Evolutionary conservation across 2,113 vertebrate genomes (phyloP).

Genomic region (Herpailurus yagouaroundi): DNA sequence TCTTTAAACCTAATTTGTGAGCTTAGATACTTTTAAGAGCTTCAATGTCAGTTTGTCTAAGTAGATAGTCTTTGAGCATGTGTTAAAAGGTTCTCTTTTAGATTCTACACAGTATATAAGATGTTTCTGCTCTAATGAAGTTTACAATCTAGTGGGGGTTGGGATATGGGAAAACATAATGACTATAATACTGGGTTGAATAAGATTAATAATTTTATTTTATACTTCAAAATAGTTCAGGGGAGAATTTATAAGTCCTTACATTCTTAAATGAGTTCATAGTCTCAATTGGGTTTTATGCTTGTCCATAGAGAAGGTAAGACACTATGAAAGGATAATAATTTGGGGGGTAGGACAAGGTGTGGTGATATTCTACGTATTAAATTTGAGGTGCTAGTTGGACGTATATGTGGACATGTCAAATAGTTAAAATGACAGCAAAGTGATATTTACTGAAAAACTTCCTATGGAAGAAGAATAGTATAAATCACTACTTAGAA

Average conservation of each 20-base stretch:
- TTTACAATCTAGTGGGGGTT: neutral
- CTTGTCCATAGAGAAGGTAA: neutral
- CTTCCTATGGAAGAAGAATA: neutral
- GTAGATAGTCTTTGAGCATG: neutral
- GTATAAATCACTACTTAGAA: neutral
- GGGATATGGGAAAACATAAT: neutral
- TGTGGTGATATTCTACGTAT: neutral
- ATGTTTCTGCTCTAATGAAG: neutral
- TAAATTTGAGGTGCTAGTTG: neutral
- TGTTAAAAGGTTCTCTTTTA: neutral
- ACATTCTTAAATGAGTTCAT: neutral
- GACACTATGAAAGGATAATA: neutral
- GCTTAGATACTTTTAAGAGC: neutral
- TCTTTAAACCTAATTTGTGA: neutral
- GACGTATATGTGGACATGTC: neutral
- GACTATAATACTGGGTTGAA: neutral
- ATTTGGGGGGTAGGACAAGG: neutral
- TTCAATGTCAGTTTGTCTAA: neutral
- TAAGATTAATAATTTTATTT: neutral
- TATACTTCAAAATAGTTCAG: slow-evolving; percentile 4
- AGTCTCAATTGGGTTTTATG: neutral
- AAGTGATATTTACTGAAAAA: neutral
- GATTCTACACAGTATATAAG: neutral
- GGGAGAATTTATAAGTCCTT: neutral
- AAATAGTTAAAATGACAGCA: neutral